Evolutionary conservation across 2,113 vertebrate species (phyloP).

Genomic region (Syngnathoides biaculeatus): DNA sequence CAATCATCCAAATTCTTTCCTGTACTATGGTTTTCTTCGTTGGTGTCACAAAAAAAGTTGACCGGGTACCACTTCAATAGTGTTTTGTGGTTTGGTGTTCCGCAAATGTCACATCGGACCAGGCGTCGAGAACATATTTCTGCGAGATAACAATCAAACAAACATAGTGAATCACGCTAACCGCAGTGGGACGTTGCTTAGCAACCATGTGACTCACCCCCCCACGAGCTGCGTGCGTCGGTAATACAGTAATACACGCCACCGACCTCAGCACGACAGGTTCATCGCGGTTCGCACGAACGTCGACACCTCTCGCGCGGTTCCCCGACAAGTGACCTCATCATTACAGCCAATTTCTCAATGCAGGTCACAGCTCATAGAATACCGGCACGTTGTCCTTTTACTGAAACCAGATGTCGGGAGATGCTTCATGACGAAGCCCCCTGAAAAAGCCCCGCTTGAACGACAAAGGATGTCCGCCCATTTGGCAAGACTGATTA

Average conservation of each 20-base stretch:
- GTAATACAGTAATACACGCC: conserved; percentile 21
- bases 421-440: conserved; percentile 15
- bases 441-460: conserved; percentile 29
- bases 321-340: conserved; percentile 45
- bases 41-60: too few relatives aligned
- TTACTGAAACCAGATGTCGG: conserved; percentile 60
- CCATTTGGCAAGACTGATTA: conserved; percentile 20
- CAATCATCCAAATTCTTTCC: too few relatives aligned
- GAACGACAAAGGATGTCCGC: conserved; percentile 15
- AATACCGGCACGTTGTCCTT: conserved; percentile 25
- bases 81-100: not conserved
- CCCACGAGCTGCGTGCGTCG: conserved; percentile 16
- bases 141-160: conserved; percentile 1
- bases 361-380: conserved; percentile 46
- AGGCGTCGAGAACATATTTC: conserved; percentile 25
- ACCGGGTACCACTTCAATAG: not conserved
- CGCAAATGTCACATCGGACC: conserved; percentile 29
- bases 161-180: conserved; percentile 26
- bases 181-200: conserved; percentile 13
- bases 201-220: conserved; percentile 24
- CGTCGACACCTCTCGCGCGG: conserved; percentile 35
- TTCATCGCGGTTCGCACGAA: conserved; percentile 42
- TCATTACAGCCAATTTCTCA: conserved; percentile 44
- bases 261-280: conserved; percentile 33
- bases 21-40: too few relatives aligned